Evolutionary conservation across 2,797 vertebrate genomes (phyloP).

Genomic region (Oophaga sylvatica): DNA sequence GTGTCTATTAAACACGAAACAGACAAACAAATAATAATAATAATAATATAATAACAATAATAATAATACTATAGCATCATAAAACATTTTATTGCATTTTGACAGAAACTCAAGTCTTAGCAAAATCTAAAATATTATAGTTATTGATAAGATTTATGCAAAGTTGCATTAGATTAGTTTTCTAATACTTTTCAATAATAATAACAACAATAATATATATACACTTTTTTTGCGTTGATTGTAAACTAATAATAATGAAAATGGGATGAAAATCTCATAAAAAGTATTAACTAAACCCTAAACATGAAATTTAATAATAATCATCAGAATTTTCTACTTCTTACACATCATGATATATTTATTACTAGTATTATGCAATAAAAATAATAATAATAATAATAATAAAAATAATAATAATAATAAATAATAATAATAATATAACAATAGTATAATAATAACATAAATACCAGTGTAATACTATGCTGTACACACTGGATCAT

Average conservation of each 20-base stretch:
- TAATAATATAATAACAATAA: too few relatives aligned
- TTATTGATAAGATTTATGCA: too few relatives aligned
- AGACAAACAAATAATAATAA: background rate
- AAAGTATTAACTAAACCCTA: background rate
- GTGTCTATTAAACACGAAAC: background rate
- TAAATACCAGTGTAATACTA: background rate
- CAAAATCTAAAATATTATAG: too few relatives aligned
- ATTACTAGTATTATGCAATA: background rate
- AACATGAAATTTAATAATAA: background rate
- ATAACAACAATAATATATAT: background rate
- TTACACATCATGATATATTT: background rate
- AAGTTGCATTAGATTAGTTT: too few relatives aligned
- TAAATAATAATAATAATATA: background rate
- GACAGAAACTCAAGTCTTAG: too few relatives aligned
- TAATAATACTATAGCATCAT: background rate
- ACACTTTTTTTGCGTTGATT: background rate
- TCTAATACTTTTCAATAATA: background rate
- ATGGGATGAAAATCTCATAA: background rate
- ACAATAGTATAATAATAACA: too few relatives aligned
- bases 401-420: background rate
- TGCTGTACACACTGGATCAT: background rate
- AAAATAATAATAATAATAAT: background rate
- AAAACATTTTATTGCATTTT: background rate
- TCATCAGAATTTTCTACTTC: background rate
- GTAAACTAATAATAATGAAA: background rate